Evolutionary conservation across 2,113 vertebrate genomes (phyloP), one percentile per base, ranked within the genome.

Genomic region (Boulengeromyrus knoepffleri): DNA sequence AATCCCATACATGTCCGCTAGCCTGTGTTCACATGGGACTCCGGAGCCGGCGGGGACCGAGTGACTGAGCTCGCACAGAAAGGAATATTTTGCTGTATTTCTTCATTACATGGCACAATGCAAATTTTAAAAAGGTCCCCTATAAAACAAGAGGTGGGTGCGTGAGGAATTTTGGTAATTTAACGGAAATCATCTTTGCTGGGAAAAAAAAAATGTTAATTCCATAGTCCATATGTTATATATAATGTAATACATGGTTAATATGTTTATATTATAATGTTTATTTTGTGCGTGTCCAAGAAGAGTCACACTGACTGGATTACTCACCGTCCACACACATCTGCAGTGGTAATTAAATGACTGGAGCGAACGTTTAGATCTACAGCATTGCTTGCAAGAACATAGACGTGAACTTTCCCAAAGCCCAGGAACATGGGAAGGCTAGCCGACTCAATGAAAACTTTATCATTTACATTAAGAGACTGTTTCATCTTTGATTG

Each of bases 301-400:
- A 83, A 83, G 21, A 85, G 45, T 24, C 15, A 46, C 24, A 42
- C 17, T 83, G 77, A 19, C 77, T 21, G 39, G 45, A 4, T 47
- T 47, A 47, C 24, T 24, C 80, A 27, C 17, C 36, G 42, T 84
- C 39, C 17, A 36, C 13, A 19, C 45, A 85, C 45, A 85, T 47
- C 45, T 85, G 80, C 80, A 85, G 80, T 47, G 80, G 80, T 47
- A 46, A 84, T 84, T 24, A 84, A 85, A 85, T 46, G 70, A 42
- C 36, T 19, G 15, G 15, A 42, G 15, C 70, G 36, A 47, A 42
- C 42, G 36, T 84, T 45, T 46, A 46, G 17, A 17, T n/a, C 36
- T 47, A 84, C 19, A 24, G 80, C 21, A 21, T 24, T 17, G 39
- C 45, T 85, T 47, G 36, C 36, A 77, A 77, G 21, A 21, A 24